Base-by-base conservation (phyloP, 2,888 invertebrate species). In the Lysandra coridon region DNA sequence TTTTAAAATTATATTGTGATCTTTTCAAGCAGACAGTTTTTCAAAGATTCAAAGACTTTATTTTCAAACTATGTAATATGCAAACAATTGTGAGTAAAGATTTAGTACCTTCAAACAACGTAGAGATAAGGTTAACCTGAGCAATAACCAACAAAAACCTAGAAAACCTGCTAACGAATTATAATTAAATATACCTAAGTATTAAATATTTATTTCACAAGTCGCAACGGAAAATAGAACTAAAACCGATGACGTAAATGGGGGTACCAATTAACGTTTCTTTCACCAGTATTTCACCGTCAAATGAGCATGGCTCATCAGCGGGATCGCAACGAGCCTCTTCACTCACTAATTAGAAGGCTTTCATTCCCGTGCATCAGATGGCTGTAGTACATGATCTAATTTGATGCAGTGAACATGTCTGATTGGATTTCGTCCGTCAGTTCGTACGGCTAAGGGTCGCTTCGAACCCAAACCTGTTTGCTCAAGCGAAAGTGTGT, bases 271-370 rank as follows among this genome's bases (percentile, higher is more conserved):
- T 53, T 73, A 73, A n/a, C 33, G 49, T 37, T 73, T 23, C 53
- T 73, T 73, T 78, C 53, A 53, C 49, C 44, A 78, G n/a, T 78
- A 33, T 69, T 78, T 57, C 73, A 80, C 57, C 79, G n/a, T 49
- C 73, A 82, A 80, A 80, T 75, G 80, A 78, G 79, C 81, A 80
- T 79, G 78, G 53, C 78, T 81, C 79, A 73, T 81, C 79, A 80
- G 80, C 77, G 64, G 80, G 79, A 80, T 81, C 80, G 78, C 80
- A 79, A 79, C 78, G 80, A 76, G 79, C 73, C 81, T 64, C 81
- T 78, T 74, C 60, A 73, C 79, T 78, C 80, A 78, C 81, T 82
- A 82, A 82, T 82, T 82, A 82, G 82, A 79, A 78, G 80, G 81
- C 82, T 81, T 81, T 80, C 64, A 81, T 78, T 79, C 78, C 40